Evolutionary conservation across 2,113 vertebrate genomes (phyloP).

Genomic region (Melanocharis versteri): DNA sequence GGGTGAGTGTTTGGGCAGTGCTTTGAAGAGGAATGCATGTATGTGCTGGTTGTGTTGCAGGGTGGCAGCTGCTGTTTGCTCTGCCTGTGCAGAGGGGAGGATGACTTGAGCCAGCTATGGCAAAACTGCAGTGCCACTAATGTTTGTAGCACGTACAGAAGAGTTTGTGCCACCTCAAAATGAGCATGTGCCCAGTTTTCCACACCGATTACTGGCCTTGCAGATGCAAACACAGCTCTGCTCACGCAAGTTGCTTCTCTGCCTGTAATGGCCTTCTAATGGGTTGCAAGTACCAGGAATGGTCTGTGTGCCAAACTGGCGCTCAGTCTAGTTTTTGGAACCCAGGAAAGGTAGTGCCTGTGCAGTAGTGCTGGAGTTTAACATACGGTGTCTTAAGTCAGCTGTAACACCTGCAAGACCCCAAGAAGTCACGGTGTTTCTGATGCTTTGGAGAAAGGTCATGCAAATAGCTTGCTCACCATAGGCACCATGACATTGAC

Average conservation of each 20-base stretch:
- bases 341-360: neutral
- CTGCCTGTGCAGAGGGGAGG: neutral
- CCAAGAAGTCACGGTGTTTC: neutral
- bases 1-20: neutral
- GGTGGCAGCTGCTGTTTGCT: neutral
- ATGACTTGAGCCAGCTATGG: neutral
- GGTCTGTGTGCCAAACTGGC: neutral
- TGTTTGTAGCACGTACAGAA: neutral
- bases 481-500: neutral
- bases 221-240: neutral
- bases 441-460: neutral
- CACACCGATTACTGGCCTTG: neutral
- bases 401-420: neutral
- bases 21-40: neutral
- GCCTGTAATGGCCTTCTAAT: neutral
- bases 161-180: neutral
- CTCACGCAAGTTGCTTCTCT: neutral
- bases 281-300: neutral
- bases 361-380: neutral
- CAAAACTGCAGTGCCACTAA: neutral
- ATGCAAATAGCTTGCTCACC: neutral
- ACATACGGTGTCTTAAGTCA: accelerated
- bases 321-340: neutral
- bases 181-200: neutral
- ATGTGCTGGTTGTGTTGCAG: neutral